Base-by-base conservation (phyloP, 2,888 invertebrate genomes). In the Amphipyra tragopoginis region DNA sequence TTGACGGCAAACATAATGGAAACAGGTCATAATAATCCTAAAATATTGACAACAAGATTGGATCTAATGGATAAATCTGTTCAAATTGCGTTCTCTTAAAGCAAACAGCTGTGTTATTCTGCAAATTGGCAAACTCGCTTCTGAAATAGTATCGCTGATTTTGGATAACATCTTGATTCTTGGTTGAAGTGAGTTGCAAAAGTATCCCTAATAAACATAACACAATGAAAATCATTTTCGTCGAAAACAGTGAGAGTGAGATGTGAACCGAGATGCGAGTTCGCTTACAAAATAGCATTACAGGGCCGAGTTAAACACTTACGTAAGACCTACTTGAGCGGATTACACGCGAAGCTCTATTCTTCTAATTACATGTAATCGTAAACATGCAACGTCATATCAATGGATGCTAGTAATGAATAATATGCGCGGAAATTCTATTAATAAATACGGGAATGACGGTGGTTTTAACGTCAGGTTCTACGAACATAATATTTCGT, bases 21-120 rank as follows among this genome's bases (percentile, higher is more conserved):
- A 57, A 76, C 65, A 26, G 45, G 50, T 48, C 45, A 34, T 54
- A 50, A 63, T 50, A 56, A 63, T 42, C 65, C 72, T 72, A 53
- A 76, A 76, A 71, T 71, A 76, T 65, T 71, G 65, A 75, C 76
- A 76, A 51, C 65, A 72, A 76, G 65, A 71, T 76, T 64, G 33
- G 39, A 39, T 63, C 9, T 71, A 60, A 50, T 45, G 33, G 50
- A 61, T 75, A 75, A 57, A 59, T 70, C 47, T 44, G 45, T 59
- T 40, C 26, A 55, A 75, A 51, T 58, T 44, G 42, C 38, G 52
- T 44, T 49, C 40, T 33, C 15, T 13, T 29, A 51, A 4, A 29
- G 6, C 29, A 5, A 29, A 4, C 29, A 29, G 29, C 29, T 29
- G 29, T 29, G 7, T 3, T 21, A 21, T 21, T 21, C 21, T 21